These are phyloP conservation scores for Rhabdomys dilectus DNA, from an alignment of 2,113 vertebrate species.

Conservation along the genomic window DNA sequence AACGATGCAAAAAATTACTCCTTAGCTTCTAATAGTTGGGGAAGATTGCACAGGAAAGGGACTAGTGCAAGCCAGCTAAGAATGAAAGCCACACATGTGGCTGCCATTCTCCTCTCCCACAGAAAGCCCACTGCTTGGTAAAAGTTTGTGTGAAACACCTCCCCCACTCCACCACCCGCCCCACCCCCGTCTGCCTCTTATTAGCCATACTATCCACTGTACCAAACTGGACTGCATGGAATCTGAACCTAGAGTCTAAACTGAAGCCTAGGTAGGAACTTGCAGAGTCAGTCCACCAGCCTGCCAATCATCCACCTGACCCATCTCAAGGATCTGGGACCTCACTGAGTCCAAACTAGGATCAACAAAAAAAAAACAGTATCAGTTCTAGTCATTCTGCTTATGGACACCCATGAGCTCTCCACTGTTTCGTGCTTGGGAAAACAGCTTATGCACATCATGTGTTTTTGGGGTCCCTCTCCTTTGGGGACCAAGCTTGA, in stretches of 20 bases:
- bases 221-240: neutral
- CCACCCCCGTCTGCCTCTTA: neutral
- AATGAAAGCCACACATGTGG: slow-evolving; percentile 79
- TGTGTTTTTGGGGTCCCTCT: neutral
- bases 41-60: slow-evolving; percentile 57
- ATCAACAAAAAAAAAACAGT: neutral
- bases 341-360: neutral
- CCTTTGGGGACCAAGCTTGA: neutral
- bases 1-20: neutral
- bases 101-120: slow-evolving; percentile 76
- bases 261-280: neutral
- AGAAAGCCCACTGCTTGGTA: slow-evolving; percentile 82
- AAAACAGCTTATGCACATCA: neutral
- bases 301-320: neutral
- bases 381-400: neutral
- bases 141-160: slow-evolving; percentile 71
- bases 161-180: no score
- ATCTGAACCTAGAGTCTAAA: neutral
- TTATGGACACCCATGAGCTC: no score
- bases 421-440: neutral
- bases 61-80: slow-evolving; percentile 83
- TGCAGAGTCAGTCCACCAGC: neutral
- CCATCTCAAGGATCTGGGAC: neutral
- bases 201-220: neutral
- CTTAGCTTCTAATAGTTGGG: neutral